A percentile compares a stretch with the other conserved stretches of the same genome.
Evolutionary conservation across 2,113 vertebrate species (phyloP).

Genomic region (Xiphias gladius): DNA sequence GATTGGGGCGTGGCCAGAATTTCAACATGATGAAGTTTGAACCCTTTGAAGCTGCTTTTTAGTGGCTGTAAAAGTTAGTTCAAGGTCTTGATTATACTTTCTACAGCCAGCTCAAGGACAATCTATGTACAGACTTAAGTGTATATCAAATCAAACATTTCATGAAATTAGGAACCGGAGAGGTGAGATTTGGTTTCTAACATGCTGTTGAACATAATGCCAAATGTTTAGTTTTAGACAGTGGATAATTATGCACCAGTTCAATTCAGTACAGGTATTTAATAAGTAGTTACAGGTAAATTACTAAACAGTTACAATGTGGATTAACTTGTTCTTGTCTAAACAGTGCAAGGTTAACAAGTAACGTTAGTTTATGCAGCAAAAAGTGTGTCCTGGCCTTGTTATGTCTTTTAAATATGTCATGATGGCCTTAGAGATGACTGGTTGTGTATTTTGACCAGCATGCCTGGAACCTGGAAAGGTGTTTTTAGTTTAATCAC

Average conservation of each 20-base stretch:
- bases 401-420: background rate
- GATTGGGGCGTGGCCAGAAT: background rate
- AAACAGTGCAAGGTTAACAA: background rate
- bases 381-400: background rate
- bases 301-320: background rate
- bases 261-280: background rate
- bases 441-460: constrained; percentile 19
- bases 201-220: background rate
- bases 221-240: background rate
- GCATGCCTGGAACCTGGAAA: background rate
- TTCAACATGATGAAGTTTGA: background rate
- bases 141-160: too few species aligned
- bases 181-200: background rate
- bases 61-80: background rate
- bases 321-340: background rate
- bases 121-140: too few species aligned
- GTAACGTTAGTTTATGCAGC: background rate
- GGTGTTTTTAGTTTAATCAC: background rate
- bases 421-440: background rate
- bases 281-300: too few species aligned
- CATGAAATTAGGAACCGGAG: background rate
- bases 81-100: too few species aligned
- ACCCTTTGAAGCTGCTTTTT: background rate
- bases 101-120: background rate
- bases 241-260: too few species aligned